Conservation (phyloP, 2,113 vertebrate genomes). For the Eubucco bourcierii region DNA sequence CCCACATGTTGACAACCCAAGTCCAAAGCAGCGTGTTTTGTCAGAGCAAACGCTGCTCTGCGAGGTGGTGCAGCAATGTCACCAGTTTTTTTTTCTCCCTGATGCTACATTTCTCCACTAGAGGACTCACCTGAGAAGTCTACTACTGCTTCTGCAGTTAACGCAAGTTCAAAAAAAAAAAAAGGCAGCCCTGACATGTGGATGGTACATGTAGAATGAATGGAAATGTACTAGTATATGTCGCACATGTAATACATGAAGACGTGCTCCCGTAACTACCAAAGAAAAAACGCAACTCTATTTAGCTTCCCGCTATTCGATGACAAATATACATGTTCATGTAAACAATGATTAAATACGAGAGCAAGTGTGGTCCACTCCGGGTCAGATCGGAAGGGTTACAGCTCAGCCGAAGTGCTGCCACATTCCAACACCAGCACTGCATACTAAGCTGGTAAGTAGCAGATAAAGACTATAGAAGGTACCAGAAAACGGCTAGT, state of each 20-base stretch:
- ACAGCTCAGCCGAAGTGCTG: background rate
- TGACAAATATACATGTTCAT: background rate
- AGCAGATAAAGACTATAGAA: constrained; percentile 12
- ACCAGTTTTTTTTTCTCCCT: background rate
- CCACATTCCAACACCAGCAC: constrained; percentile 19
- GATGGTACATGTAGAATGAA: constrained; percentile 56
- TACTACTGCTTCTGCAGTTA: constrained; percentile 52
- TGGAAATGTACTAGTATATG: constrained; percentile 63
- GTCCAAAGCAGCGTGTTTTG: background rate
- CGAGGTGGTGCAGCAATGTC: constrained; percentile 27
- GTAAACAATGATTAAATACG: background rate
- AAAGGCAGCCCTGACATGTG: constrained; percentile 37
- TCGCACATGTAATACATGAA: background rate
- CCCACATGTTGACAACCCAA: background rate
- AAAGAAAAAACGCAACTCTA: background rate
- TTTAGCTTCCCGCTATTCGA: background rate
- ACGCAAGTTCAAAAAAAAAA: constrained; percentile 9
- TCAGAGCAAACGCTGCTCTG: background rate
- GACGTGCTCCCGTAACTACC: background rate
- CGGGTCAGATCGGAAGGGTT: background rate
- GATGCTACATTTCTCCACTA: constrained; percentile 55
- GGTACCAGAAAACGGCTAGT: background rate
- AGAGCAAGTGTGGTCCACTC: background rate
- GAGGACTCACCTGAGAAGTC: constrained; percentile 57
- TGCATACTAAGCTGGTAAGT: background rate